Base-by-base conservation (phyloP, 2,888 invertebrate species). In the Thymelicus acteon region DNA sequence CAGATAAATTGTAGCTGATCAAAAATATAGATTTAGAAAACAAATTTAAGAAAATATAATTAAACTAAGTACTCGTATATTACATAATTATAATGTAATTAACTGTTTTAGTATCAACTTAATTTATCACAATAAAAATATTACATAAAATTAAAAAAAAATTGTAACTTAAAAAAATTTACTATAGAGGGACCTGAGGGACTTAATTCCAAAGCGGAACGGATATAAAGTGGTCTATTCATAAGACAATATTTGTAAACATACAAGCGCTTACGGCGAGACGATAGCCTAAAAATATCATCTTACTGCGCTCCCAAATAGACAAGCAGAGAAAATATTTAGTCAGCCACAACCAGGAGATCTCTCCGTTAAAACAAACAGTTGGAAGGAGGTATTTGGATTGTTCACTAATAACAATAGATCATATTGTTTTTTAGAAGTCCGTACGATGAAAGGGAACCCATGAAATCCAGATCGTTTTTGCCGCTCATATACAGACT, bases 171-270 rank as follows among this genome's bases (percentile, higher is more conserved):
- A 19, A 19, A 19, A 0, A 19, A 15, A 52, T 19, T 19, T 0
- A 52, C 15, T 8, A 44, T 44, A 44, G 44, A 44, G 12, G 44
- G 12, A 44, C 12, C 19, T 8, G 44, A 44, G 12, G 44, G 12
- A 44, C 12, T 52, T 8, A 12, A 52, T 52, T 6, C 49, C 49
- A 52, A 52, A 6, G 19, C 7, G 12, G 49, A 52, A 52, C 49
- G 7, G 19, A 15, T 52, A 52, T 52, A 15, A 52, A 15, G 15
- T 7, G 7, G 49, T 7, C n/a, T 52, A 19, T 52, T 52, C 8
- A 52, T 52, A 19, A 52, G 19, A 52, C 49, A 52, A 52, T 52
- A 52, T 52, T 52, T 52, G 49, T 52, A 52, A 52, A 52, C 8
- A 19, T 3, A 19, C 19, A 15, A 52, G 49, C 8, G 19, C 49